phyloP scores from a whole-genome alignment of 2,113 vertebrate genomes.

The Chloroceryle aenea region DNA sequence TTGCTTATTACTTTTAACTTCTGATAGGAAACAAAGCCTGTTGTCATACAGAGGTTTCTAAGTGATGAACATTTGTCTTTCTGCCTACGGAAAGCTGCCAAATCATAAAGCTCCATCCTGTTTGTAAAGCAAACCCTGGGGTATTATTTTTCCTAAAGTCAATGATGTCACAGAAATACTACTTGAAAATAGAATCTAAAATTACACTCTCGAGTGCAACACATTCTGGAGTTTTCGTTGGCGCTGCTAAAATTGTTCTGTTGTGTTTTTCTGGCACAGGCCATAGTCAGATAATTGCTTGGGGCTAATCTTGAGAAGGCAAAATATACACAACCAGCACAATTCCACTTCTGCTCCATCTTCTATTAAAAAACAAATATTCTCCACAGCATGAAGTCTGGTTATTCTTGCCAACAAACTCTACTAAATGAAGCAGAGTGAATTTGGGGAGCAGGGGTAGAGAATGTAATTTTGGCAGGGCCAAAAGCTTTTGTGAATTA shows the following conservation, averaged over 20 bases:
- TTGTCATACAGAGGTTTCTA: slow-evolving; percentile 7
- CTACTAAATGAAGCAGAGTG: slow-evolving; percentile 6
- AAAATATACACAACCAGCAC: slow-evolving; percentile 60
- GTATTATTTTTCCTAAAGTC: slow-evolving; percentile 69
- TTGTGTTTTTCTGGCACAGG: slow-evolving; percentile 65
- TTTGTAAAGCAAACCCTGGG: slow-evolving; percentile 65
- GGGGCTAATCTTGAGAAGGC: slow-evolving; percentile 62
- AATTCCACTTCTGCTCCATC: slow-evolving; percentile 49
- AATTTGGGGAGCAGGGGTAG: background rate
- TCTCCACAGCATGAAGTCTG: slow-evolving; percentile 16
- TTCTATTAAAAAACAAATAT: slow-evolving; percentile 61
- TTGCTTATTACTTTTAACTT: background rate
- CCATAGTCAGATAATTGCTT: slow-evolving; percentile 64
- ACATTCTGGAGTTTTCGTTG: slow-evolving; percentile 70
- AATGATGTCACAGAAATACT: slow-evolving; percentile 71
- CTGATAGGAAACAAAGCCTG: slow-evolving; percentile 10
- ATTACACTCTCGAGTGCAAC: slow-evolving; percentile 66
- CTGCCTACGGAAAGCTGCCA: slow-evolving; percentile 61
- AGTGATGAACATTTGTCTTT: slow-evolving; percentile 40
- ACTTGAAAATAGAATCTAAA: slow-evolving; percentile 73
- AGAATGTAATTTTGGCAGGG: background rate
- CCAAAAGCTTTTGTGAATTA: slow-evolving; percentile 19
- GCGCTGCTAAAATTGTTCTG: slow-evolving; percentile 68
- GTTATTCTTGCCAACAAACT: slow-evolving; percentile 30
- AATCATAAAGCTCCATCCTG: slow-evolving; percentile 67